Percentiles rank a stretch among this genome's conserved stretches.
phyloP scores from a whole-genome alignment of 2,113 vertebrate species.

The Abramis brama region DNA sequence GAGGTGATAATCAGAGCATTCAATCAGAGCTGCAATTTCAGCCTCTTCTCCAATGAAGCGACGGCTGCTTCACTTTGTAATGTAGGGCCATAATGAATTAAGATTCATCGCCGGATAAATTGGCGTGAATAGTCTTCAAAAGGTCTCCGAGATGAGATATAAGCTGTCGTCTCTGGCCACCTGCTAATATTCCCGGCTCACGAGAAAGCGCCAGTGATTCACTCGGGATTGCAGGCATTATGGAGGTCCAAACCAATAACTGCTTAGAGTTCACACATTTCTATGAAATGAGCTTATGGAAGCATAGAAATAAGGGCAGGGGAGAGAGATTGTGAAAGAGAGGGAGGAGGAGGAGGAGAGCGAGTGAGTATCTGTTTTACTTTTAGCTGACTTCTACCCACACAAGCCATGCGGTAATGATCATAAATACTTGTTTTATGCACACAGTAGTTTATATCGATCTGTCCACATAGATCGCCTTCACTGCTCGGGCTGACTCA shows the following conservation, averaged over 20 bases:
- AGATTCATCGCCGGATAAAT: conserved; percentile 41
- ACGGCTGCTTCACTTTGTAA: conserved; percentile 31
- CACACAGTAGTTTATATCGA: conserved; percentile 40
- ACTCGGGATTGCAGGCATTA: conserved; percentile 27
- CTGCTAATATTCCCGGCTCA: conserved; percentile 15
- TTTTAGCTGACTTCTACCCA: conserved; percentile 25
- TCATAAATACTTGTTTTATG: conserved; percentile 43
- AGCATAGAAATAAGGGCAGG: not conserved
- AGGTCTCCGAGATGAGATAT: conserved; percentile 35
- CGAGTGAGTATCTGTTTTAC: conserved; percentile 12
- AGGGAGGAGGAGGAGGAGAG: not conserved
- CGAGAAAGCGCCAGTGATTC: conserved; percentile 40
- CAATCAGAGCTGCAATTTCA: conserved; percentile 43
- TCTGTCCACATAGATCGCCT: not conserved
- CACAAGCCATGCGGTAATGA: conserved; percentile 36
- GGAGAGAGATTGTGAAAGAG: conserved; percentile 17
- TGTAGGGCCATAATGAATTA: conserved; percentile 40
- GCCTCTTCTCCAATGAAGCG: conserved; percentile 4
- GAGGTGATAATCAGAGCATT: conserved; percentile 47
- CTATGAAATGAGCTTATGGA: conserved; percentile 30
- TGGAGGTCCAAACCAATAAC: conserved; percentile 40
- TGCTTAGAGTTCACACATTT: conserved; percentile 28
- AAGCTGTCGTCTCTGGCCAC: conserved; percentile 33
- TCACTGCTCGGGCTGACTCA: not conserved
- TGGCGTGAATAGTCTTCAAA: conserved; percentile 23